A percentile compares a stretch with the other conserved stretches of the same genome.
Evolutionary conservation across 92 coral and sea anemone genomes (phyloP).

Genomic region (Isaurus tuberculatus): DNA sequence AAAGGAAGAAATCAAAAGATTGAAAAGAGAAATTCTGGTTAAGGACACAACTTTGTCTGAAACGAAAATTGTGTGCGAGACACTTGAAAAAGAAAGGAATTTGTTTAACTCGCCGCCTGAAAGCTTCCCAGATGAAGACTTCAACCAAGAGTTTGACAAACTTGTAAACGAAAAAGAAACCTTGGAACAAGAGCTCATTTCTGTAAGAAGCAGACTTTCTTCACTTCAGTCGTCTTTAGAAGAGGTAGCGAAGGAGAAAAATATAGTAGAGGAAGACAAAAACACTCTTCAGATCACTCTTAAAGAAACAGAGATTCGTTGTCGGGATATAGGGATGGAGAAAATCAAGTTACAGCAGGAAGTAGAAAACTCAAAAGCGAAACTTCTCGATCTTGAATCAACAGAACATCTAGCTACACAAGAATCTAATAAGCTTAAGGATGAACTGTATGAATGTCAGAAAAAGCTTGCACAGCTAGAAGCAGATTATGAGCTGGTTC

Average conservation of each 20-base stretch:
- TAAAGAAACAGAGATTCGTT: slow-evolving; percentile 44
- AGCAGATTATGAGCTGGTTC: slow-evolving; percentile 76
- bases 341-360: slow-evolving; percentile 61
- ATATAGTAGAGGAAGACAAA: slow-evolving; percentile 62
- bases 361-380: slow-evolving; percentile 54
- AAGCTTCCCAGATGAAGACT: slow-evolving; percentile 52
- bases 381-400: slow-evolving; percentile 56
- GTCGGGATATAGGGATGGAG: slow-evolving; percentile 63
- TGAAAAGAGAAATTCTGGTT: slow-evolving; percentile 51
- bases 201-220: slow-evolving; percentile 58
- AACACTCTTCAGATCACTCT: slow-evolving; percentile 48
- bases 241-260: slow-evolving; percentile 56
- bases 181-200: slow-evolving; percentile 58
- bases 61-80: slow-evolving; percentile 62
- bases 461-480: slow-evolving; percentile 65
- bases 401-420: slow-evolving; percentile 42
- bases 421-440: slow-evolving; percentile 59
- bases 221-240: slow-evolving; percentile 51
- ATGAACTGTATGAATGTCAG: slow-evolving; percentile 57
- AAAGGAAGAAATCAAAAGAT: slow-evolving; percentile 65
- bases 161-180: slow-evolving; percentile 66
- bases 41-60: slow-evolving; percentile 70
- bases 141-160: slow-evolving; percentile 52
- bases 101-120: slow-evolving; percentile 57
- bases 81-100: slow-evolving; percentile 67